Evolutionary conservation across 2,888 invertebrate species (phyloP).

Genomic region (Metalampra italica): DNA sequence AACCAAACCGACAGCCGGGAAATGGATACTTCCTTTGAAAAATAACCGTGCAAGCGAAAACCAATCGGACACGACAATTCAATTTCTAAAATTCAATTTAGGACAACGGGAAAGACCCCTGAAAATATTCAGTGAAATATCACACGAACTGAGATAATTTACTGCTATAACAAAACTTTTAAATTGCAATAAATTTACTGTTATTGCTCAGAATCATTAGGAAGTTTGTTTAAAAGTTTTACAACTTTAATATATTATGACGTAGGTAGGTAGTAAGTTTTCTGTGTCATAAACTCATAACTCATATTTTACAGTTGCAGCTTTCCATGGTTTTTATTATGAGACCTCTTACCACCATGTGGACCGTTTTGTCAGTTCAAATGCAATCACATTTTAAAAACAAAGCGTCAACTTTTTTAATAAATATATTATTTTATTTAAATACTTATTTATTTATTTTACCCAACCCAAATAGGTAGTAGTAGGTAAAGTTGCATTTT

Average conservation of each 20-base stretch:
- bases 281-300: no score
- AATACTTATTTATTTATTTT: no score
- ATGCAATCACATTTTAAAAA: not conserved
- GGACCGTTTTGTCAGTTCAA: no score
- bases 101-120: not conserved
- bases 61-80: slow-evolving; percentile 9
- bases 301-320: no score
- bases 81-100: slow-evolving; percentile 13
- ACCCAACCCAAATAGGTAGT: no score
- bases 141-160: not conserved
- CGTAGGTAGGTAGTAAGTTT: no score
- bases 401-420: not conserved
- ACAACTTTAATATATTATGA: no score
- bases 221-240: not conserved
- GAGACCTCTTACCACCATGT: no score
- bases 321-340: no score
- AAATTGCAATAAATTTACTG: not conserved
- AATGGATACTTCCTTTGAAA: slow-evolving; percentile 18
- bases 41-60: slow-evolving; percentile 9
- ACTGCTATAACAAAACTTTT: not conserved
- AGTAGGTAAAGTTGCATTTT: no score
- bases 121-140: not conserved
- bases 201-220: not conserved
- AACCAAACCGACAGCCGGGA: slow-evolving; percentile 13
- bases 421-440: no score